Evolutionary conservation across 2,888 invertebrate genomes (phyloP), one percentile per base, ranked within the genome.

Genomic region (Hyppa rectilinea): DNA sequence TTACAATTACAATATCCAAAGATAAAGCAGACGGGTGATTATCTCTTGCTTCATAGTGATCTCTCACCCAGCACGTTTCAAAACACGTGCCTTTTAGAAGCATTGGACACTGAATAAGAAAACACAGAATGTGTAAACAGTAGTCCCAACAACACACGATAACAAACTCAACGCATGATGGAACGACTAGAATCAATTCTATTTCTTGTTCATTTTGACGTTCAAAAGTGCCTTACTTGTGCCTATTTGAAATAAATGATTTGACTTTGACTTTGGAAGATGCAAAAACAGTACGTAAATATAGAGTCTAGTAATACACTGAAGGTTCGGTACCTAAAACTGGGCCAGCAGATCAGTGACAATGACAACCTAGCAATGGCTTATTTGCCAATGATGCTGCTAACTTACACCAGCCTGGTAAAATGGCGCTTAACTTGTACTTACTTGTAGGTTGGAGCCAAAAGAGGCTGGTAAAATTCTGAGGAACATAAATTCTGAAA

Each of bases 41-140:
- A 77, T 52, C 10, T 61, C 40, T 31, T n/a, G 43, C n/a, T 64
- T 58, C 47, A 65, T 43, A n/a, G 31, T 56, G 49, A 50, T 71
- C 64, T 59, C 65, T 62, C 26, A 52, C 34, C 55, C 38, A 29
- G 38, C 71, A 62, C 65, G 62, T 62, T 66, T 29, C 9, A 4
- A 36, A 45, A 38, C 76, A 77, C 59, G 78, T 77, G 78, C 40
- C 12, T 14, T 53, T 29, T 52, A 10, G 14, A 64, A 40, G 6
- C 31, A n/a, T n/a, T 38, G 14, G 2, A 29, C 52, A 45, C 12
- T 9, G 40, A 38, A n/a, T 31, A 58, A 43, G 17, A 43, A 17
- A 59, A 56, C 20, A 50, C 26, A 45, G 60, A 45, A 52, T 34
- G 31, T 43, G 29, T 14, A 58, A n/a, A 40, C 29, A 40, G 12